Evolutionary conservation across 2,888 invertebrate genomes (phyloP).

Genomic region (Luffia ferchaultella): DNA sequence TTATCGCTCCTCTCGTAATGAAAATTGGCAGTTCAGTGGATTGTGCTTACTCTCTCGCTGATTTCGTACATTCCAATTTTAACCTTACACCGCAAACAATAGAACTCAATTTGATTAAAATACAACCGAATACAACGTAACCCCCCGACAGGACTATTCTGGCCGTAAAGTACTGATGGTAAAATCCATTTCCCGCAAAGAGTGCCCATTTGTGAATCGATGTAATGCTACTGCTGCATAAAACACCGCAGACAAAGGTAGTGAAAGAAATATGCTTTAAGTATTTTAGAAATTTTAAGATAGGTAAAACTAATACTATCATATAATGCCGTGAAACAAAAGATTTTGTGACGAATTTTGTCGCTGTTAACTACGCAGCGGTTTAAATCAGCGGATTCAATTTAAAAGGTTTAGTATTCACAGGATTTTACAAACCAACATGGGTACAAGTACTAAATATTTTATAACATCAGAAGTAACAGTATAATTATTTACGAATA

Average conservation of each 20-base stretch:
- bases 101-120: not conserved
- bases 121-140: not conserved
- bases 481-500: no score
- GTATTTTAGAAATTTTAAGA: no score
- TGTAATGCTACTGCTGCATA: not conserved
- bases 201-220: not conserved
- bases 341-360: no score
- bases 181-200: not conserved
- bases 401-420: no score
- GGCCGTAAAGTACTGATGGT: not conserved
- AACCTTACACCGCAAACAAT: not conserved
- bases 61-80: slow-evolving; percentile 3
- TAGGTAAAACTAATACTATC: no score
- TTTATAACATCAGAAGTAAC: no score
- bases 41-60: slow-evolving; percentile 33
- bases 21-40: slow-evolving; percentile 55
- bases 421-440: no score
- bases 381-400: no score
- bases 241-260: not conserved
- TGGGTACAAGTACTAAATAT: no score
- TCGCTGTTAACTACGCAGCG: no score
- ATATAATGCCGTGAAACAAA: no score
- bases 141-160: not conserved
- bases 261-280: no score
- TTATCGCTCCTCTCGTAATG: slow-evolving; percentile 42